Base-by-base conservation (phyloP, 2,888 invertebrate genomes). In the Latheticus oryzae region DNA sequence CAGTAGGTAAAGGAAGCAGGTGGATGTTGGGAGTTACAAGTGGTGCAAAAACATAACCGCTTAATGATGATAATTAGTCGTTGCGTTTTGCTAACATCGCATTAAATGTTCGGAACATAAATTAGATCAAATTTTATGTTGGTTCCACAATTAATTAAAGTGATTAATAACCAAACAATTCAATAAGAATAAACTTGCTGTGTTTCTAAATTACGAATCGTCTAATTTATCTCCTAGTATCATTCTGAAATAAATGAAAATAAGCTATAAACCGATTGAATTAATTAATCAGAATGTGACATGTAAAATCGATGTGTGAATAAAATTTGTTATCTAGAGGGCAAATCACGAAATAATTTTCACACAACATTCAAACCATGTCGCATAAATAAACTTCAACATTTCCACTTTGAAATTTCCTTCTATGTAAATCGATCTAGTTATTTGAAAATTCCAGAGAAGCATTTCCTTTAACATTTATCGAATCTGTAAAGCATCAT, bases 251-350 rank as follows among this genome's bases (percentile, higher is more conserved):
- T 7, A 17, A 28, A 7, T 24, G 32, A 38, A 51, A 17, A 37
- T 37, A n/a, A 8, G 30, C 19, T 38, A 38, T 51, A 38, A 51
- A 16, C 30, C 28, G 37, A 24, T 50, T 12, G 12, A n/a, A 11
- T 50, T 35, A 7, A 35, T 35, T 32, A 38, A 51, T 51, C 40
- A 51, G 40, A 38, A 26, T 38, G 30, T 38, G 51, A 51, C 38
- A 9, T 30, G 17, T 21, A 21, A 24, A 12, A 51, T 38, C 12
- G 11, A 12, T 19, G n/a, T 12, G 9, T 8, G 11, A 23, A 37
- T 16, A 35, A 50, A 38, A 38, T 38, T 9, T 26, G 33, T 32
- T 33, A 51, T 30, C 51, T 51, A 8, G 5, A 28, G 38, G 51
- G 28, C 13, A 23, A 45, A 45, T 45, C 21, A 21, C 21, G 33